Percentiles rank a stretch among this genome's conserved stretches.
Conservation (phyloP, 2,888 invertebrate species). For the Prosapia bicincta region DNA sequence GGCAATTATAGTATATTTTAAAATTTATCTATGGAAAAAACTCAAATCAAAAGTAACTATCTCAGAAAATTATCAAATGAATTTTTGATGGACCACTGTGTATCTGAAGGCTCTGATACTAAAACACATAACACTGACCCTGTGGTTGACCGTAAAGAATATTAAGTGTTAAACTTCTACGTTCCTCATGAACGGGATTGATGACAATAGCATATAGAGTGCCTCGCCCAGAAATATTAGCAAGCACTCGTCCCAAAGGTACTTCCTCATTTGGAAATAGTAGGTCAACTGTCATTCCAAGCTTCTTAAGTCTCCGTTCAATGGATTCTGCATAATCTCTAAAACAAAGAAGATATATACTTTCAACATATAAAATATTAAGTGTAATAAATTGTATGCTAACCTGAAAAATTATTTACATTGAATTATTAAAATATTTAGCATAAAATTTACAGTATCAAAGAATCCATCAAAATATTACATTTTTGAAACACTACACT, state of each 20-base stretch:
- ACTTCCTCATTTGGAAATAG: conserved; percentile 91
- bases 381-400: not conserved
- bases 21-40: no score
- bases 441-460: no score
- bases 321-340: conserved; percentile 87
- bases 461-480: no score
- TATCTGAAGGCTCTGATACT: not conserved
- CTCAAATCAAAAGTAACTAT: no score
- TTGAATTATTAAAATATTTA: no score
- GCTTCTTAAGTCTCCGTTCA: conserved; percentile 71
- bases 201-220: conserved; percentile 86
- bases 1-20: no score
- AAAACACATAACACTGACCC: conserved; percentile 54
- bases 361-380: no score
- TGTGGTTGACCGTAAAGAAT: conserved; percentile 88
- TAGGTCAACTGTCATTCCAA: conserved; percentile 78
- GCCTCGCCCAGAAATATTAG: conserved; percentile 84
- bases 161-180: conserved; percentile 83
- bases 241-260: conserved; percentile 72
- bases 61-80: no score
- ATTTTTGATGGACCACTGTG: not conserved
- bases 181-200: conserved; percentile 79
- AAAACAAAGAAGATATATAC: conserved; percentile 37
- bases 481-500: no score
- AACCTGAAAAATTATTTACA: not conserved